Conservation (phyloP, 1,140 invertebrate genomes). For the Pararge aegeria region DNA sequence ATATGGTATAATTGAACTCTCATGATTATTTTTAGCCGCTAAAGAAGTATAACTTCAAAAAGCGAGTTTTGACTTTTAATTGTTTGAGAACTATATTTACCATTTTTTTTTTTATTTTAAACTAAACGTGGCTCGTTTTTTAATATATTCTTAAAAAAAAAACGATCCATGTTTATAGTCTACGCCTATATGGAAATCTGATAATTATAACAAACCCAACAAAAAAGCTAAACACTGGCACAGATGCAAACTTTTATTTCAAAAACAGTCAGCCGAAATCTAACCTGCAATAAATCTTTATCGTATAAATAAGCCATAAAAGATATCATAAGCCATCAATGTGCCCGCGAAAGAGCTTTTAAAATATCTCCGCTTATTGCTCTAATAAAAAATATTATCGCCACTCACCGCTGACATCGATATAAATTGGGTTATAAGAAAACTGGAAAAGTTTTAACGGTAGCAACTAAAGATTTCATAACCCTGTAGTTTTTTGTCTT, state of each 20-base stretch:
- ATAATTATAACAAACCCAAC: no score
- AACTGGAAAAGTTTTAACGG: not conserved
- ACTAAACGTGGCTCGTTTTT: no score
- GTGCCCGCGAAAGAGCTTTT: conserved; percentile 30
- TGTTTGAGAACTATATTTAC: no score
- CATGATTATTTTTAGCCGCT: no score
- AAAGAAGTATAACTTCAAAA: no score
- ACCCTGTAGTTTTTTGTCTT: not conserved
- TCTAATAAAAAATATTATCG: conserved; percentile 33
- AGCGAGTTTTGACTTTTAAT: no score
- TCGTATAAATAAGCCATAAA: conserved; percentile 35
- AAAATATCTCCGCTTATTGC: conserved; percentile 35
- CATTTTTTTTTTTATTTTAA: no score
- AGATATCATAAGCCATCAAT: conserved; percentile 29
- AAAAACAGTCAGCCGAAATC: not conserved
- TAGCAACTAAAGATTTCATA: not conserved
- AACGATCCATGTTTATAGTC: no score
- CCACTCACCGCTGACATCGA: conserved; percentile 20
- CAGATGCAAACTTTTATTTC: conserved; percentile 7
- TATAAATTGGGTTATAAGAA: conserved; percentile 18
- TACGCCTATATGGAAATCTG: no score
- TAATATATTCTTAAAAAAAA: no score
- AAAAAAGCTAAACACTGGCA: not conserved
- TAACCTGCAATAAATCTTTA: conserved; percentile 21
- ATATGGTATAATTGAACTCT: no score